Evolutionary conservation across 2,113 vertebrate species (phyloP).

Genomic region (Calypte anna): DNA sequence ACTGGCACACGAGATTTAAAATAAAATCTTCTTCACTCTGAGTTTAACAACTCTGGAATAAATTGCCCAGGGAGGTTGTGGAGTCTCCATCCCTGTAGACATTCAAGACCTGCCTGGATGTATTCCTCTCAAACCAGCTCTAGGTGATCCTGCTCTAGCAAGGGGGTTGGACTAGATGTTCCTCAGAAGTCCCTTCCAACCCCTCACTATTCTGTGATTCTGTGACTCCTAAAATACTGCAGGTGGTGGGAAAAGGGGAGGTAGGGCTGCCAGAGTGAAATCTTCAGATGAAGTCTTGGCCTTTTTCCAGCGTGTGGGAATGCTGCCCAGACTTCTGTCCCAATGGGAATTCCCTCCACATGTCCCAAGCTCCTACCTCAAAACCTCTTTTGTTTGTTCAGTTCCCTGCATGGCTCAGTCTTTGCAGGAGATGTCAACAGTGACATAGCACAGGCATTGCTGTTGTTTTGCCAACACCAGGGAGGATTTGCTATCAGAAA

Average conservation of each 20-base stretch:
- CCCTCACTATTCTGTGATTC: too few relatives aligned
- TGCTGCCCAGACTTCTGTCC: slow-evolving; percentile 6
- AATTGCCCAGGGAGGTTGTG: too few relatives aligned
- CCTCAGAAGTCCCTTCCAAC: too few relatives aligned
- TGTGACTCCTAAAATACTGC: not conserved
- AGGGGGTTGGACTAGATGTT: too few relatives aligned
- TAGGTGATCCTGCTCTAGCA: too few relatives aligned
- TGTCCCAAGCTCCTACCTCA: not conserved
- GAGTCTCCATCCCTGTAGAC: too few relatives aligned
- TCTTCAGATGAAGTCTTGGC: not conserved
- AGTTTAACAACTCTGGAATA: too few relatives aligned
- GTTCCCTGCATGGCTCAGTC: not conserved
- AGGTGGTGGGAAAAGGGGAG: not conserved
- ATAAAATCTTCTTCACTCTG: too few relatives aligned
- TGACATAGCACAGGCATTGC: not conserved
- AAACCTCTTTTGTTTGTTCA: not conserved
- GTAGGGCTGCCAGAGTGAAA: not conserved
- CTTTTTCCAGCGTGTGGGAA: not conserved
- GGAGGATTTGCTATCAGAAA: not conserved
- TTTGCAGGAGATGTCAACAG: not conserved
- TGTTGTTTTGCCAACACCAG: not conserved
- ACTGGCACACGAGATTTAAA: too few relatives aligned
- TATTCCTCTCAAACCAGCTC: too few relatives aligned
- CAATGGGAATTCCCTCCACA: not conserved
- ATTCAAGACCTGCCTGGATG: too few relatives aligned